phyloP scores from a whole-genome alignment of 2,888 invertebrate genomes.

The Alloscopus bannaensis region DNA sequence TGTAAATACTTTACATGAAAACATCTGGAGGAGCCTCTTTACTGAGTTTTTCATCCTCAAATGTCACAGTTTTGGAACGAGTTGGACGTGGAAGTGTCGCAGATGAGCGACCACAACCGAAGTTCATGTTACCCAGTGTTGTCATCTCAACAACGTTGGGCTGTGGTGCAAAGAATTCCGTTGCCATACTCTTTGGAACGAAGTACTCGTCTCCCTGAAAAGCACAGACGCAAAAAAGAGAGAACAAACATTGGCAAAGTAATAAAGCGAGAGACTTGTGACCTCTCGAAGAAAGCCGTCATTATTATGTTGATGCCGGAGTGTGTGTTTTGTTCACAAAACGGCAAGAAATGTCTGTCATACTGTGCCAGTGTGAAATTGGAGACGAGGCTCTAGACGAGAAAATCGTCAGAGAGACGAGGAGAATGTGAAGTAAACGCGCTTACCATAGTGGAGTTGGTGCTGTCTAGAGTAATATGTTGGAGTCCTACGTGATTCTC shows the following conservation, averaged over 20 bases:
- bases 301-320: no score
- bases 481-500: constrained; percentile 72
- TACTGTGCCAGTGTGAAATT: no score
- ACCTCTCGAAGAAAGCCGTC: no score
- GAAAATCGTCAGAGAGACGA: no score
- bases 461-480: constrained; percentile 72
- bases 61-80: constrained; percentile 72
- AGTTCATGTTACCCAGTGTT: constrained; percentile 69
- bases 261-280: constrained; percentile 21
- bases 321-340: no score
- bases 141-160: constrained; percentile 72
- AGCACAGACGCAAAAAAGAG: constrained; percentile 14
- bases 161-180: constrained; percentile 72
- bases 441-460: constrained; percentile 71
- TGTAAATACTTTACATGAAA: constrained; percentile 70
- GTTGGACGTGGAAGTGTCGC: constrained; percentile 72
- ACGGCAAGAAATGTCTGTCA: no score
- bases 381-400: no score
- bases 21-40: constrained; percentile 73
- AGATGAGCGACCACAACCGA: constrained; percentile 68
- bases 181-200: constrained; percentile 73
- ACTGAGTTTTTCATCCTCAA: constrained; percentile 72
- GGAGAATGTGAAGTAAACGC: no score
- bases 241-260: not conserved
- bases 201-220: constrained; percentile 72